Base-by-base conservation (phyloP, 1,140 invertebrate genomes). In the Drosophila murphyi region DNA sequence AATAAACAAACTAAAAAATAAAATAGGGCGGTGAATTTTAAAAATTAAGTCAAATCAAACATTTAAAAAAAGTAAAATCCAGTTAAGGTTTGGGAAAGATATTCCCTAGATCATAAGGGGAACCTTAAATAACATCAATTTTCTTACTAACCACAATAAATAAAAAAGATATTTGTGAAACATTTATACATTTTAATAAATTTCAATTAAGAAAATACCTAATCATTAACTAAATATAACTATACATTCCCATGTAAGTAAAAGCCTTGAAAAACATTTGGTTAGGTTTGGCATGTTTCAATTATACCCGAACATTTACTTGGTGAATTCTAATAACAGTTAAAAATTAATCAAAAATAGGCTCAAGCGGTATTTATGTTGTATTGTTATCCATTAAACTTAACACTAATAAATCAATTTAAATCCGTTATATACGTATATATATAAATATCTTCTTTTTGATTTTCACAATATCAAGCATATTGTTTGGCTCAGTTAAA, bases 301-400 rank as follows among this genome's bases (percentile, higher is more conserved):
- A 54, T 52, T 32, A 63, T 51, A 63, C 47, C 59, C 41, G 56
- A 41, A 57, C 29, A 37, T 28, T 34, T 41, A 37, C 20, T 48
- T 65, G 32, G 12, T 55, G 51, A 69, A 67, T 72, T 64, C 48
- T 70, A 68, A 67, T 72, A 85, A 75, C 65, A 65, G 48, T 77
- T 77, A 68, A 69, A 72, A 70, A 70, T 73, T 63, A 74, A 56
- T 74, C 61, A 41, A 72, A 80, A 80, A 72, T 65, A 64, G 55
- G 60, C 43, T 48, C 52, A 52, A 47, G 32, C 3, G 41, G 47
- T 74, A 50, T 28, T 62, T 5, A 39, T 61, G 39, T 20, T 20
- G 20, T 1, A 41, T 50, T 41, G 34, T 68, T 51, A 32, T 55
- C 67, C 59, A 29, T 48, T 48, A 10, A 72, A 57, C 67, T 68